A percentile compares a stretch with the other conserved stretches of the same genome.
These are phyloP conservation scores for Lampris incognitus DNA, from an alignment of 2,113 vertebrate genomes.

Conservation along the genomic window DNA sequence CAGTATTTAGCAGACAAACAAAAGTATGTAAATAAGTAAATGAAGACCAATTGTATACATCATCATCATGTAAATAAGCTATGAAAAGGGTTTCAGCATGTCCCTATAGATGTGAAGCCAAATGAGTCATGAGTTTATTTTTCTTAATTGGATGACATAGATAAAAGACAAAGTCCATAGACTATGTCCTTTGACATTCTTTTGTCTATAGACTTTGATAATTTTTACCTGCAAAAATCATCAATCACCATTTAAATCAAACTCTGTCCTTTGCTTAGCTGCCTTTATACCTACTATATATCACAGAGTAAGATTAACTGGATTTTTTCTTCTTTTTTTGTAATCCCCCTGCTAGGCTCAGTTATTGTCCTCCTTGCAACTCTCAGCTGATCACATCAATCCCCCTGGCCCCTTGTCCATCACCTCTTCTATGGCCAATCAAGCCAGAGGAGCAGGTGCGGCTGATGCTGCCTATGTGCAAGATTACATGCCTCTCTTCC, in stretches of 20 bases:
- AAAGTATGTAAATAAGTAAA: no score
- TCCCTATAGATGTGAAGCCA: no score
- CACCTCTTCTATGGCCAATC: slow-evolving; percentile 56
- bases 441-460: slow-evolving; percentile 27
- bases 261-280: neutral
- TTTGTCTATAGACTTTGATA: no score
- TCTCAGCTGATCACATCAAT: slow-evolving; percentile 78
- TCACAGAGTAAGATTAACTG: slow-evolving; percentile 8
- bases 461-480: slow-evolving; percentile 50
- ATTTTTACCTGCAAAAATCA: neutral
- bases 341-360: slow-evolving; percentile 77
- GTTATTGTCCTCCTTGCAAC: slow-evolving; percentile 78
- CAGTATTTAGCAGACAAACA: no score
- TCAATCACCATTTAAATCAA: neutral
- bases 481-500: slow-evolving; percentile 76
- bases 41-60: no score
- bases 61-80: no score
- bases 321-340: slow-evolving; percentile 25
- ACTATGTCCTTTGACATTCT: no score
- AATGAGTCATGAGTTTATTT: no score
- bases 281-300: neutral
- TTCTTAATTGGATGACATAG: no score
- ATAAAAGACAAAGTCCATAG: no score
- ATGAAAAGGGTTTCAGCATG: no score
- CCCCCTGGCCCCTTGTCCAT: slow-evolving; percentile 75